Evolutionary conservation across 2,797 vertebrate species (phyloP).

Genomic region (Mus spretus): DNA sequence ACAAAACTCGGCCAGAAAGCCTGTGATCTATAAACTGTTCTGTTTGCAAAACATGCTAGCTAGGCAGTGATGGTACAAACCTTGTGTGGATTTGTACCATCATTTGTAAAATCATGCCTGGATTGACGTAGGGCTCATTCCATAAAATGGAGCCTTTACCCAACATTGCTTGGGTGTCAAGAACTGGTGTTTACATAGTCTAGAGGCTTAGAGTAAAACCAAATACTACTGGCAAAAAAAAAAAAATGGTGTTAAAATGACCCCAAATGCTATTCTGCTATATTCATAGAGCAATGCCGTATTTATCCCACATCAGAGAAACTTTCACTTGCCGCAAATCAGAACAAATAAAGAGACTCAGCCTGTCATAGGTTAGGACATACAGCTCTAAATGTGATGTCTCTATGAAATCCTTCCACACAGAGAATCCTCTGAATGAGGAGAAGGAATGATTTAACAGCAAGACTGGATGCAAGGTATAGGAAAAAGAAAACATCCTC

Average conservation of each 20-base stretch:
- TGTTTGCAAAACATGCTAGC: not conserved
- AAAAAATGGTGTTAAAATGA: not conserved
- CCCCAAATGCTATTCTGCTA: not conserved
- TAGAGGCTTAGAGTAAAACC: not conserved
- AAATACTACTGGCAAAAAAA: not conserved
- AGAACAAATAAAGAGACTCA: too few species aligned
- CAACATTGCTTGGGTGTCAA: not conserved
- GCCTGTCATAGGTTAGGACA: too few species aligned
- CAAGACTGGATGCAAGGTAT: too few species aligned
- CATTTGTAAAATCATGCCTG: not conserved
- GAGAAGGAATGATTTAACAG: too few species aligned
- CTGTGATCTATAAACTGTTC: not conserved
- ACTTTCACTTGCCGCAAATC: too few species aligned
- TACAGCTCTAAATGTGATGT: too few species aligned
- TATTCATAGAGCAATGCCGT: too few species aligned
- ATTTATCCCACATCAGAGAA: too few species aligned
- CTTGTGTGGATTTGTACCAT: not conserved
- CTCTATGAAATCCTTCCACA: too few species aligned
- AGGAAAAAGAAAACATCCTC: too few species aligned
- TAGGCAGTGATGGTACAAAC: not conserved
- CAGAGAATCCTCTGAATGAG: too few species aligned
- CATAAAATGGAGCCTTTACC: not conserved
- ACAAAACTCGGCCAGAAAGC: not conserved
- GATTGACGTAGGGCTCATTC: not conserved
- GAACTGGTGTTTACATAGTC: not conserved